phyloP scores from a whole-genome alignment of 2,888 invertebrate genomes.

The Hoplodrina blanda region DNA sequence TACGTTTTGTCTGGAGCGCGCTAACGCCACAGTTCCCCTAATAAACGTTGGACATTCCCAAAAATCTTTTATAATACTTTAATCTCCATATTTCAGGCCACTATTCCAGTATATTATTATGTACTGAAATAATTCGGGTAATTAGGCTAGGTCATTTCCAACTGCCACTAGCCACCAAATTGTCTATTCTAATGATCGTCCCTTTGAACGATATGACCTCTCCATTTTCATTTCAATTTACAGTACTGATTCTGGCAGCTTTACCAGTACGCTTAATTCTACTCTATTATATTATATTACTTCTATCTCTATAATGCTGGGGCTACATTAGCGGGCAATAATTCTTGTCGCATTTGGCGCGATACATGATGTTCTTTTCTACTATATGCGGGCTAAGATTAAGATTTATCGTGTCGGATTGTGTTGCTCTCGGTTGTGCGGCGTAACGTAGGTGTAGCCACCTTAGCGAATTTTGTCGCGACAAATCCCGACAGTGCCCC shows the following conservation, averaged over 20 bases:
- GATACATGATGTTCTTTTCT: too few relatives aligned
- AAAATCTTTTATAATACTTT: neutral
- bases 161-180: neutral
- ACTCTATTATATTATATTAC: neutral
- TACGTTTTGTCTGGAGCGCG: too few relatives aligned
- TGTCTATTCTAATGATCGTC: neutral
- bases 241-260: neutral
- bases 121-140: too few relatives aligned
- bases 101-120: neutral
- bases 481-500: too few relatives aligned
- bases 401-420: too few relatives aligned
- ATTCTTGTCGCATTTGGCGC: too few relatives aligned
- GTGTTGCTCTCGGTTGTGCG: too few relatives aligned
- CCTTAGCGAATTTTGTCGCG: too few relatives aligned
- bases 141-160: neutral
- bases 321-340: too few relatives aligned
- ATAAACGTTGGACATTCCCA: neutral
- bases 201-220: neutral
- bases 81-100: neutral
- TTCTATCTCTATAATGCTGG: too few relatives aligned
- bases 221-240: neutral
- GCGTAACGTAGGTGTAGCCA: too few relatives aligned
- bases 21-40: neutral
- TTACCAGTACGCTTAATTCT: neutral
- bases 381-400: too few relatives aligned